A percentile compares a stretch with the other conserved stretches of the same genome.
phyloP scores from a whole-genome alignment of 2,888 invertebrate species.

The Lycaena phlaeas region DNA sequence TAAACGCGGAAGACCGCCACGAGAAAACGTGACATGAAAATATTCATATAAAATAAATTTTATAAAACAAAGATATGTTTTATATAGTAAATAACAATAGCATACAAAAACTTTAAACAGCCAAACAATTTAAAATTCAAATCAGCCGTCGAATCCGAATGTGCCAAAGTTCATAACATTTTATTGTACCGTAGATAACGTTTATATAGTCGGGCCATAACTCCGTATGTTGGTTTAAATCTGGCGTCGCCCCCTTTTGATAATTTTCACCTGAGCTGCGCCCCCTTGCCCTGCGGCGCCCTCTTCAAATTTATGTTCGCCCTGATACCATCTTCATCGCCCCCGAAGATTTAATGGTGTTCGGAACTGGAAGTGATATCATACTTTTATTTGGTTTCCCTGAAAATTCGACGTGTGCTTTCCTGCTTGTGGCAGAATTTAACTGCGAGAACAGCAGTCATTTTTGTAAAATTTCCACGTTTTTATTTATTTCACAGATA shows the following conservation, averaged over 20 bases:
- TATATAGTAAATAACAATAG: too few species aligned
- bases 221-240: conserved; percentile 57
- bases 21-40: too few species aligned
- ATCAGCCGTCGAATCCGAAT: conserved; percentile 22
- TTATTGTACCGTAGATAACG: conserved; percentile 23
- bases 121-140: conserved; percentile 14
- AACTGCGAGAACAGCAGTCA: too few species aligned
- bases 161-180: conserved; percentile 23
- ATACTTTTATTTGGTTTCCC: background rate
- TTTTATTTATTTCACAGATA: too few species aligned
- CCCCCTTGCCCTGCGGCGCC: conserved; percentile 27
- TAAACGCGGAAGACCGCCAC: too few species aligned
- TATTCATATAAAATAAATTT: too few species aligned
- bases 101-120: too few species aligned
- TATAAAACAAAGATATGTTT: too few species aligned
- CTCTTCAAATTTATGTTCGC: conserved; percentile 52
- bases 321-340: conserved; percentile 54
- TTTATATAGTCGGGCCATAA: conserved; percentile 23
- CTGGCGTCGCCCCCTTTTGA: conserved; percentile 46
- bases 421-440: too few species aligned
- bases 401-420: too few species aligned
- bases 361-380: conserved; percentile 1
- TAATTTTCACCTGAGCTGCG: conserved; percentile 64
- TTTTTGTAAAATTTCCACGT: too few species aligned
- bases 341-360: conserved; percentile 36